Evolutionary conservation across 1,140 invertebrate species (phyloP).

Genomic region (Thaumatotibia leucotreta): DNA sequence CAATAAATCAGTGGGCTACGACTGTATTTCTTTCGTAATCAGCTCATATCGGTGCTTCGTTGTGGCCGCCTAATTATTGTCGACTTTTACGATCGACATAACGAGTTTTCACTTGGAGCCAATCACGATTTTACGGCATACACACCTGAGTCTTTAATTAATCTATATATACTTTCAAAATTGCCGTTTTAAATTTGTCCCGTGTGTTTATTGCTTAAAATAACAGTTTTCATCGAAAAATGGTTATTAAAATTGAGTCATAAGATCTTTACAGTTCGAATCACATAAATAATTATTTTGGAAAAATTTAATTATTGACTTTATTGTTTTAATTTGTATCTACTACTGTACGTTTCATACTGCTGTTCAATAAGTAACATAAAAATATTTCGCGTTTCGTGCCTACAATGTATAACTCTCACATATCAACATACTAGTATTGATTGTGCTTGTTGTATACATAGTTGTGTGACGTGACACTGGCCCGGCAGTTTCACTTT

Average conservation of each 20-base stretch:
- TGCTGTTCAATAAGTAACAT: not conserved
- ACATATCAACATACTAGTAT: slow-evolving; percentile 73
- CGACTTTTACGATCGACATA: slow-evolving; percentile 71
- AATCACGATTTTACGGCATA: slow-evolving; percentile 69
- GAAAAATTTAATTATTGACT: too few relatives aligned
- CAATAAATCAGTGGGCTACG: slow-evolving; percentile 68
- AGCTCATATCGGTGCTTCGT: slow-evolving; percentile 71
- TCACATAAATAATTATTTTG: too few relatives aligned
- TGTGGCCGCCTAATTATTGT: slow-evolving; percentile 72
- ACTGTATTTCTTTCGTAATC: slow-evolving; percentile 74
- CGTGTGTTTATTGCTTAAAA: not conserved
- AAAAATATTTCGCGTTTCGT: slow-evolving; percentile 40
- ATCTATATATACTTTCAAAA: slow-evolving; percentile 17
- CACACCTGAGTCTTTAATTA: slow-evolving; percentile 55
- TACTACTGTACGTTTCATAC: not conserved
- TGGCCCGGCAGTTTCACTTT: not conserved
- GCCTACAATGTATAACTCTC: slow-evolving; percentile 55
- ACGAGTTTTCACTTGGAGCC: slow-evolving; percentile 72
- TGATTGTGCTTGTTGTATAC: slow-evolving; percentile 63
- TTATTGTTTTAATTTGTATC: too few relatives aligned
- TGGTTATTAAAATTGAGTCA: not conserved
- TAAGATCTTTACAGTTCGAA: too few relatives aligned
- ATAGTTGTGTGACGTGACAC: slow-evolving; percentile 57
- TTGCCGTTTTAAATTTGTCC: not conserved
- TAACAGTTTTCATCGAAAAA: not conserved